Evolutionary conservation across 92 coral and sea anemone genomes (phyloP).

Genomic region (Epizoanthus fatuus): DNA sequence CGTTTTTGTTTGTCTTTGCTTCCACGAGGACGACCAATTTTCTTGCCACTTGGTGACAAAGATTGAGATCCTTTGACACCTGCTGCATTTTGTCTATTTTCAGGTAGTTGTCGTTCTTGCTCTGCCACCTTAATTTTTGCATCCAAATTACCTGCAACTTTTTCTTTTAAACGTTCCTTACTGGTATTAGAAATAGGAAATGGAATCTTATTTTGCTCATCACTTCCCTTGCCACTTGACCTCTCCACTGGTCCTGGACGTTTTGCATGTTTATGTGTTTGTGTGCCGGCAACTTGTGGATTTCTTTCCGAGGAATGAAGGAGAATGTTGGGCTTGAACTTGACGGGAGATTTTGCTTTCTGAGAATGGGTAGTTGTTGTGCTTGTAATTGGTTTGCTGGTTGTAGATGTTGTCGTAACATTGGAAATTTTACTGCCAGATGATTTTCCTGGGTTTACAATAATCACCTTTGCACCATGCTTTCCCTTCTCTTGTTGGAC

Average conservation of each 20-base stretch:
- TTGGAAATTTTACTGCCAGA: conserved; percentile 13
- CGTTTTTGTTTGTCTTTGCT: conserved; percentile 91
- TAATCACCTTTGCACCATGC: conserved; percentile 60
- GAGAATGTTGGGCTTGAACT: conserved; percentile 29
- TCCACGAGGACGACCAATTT: conserved; percentile 84
- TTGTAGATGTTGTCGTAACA: conserved; percentile 30
- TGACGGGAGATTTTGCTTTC: not conserved
- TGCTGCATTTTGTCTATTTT: conserved; percentile 21
- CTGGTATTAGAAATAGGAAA: conserved; percentile 13
- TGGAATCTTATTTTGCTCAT: not conserved
- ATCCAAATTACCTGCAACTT: conserved; percentile 36
- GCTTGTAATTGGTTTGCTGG: conserved; percentile 19
- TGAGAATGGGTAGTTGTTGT: conserved; percentile 8
- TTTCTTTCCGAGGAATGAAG: conserved; percentile 31
- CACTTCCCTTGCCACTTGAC: not conserved
- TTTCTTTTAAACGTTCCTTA: conserved; percentile 34
- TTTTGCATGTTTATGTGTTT: conserved; percentile 13
- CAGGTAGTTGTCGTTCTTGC: conserved; percentile 20
- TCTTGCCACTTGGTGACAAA: conserved; percentile 45
- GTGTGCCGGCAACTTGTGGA: conserved; percentile 2
- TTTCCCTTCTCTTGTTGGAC: conserved; percentile 74
- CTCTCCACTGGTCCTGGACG: not conserved
- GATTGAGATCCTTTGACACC: conserved; percentile 9
- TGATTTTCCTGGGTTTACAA: conserved; percentile 60
- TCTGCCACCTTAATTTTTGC: conserved; percentile 29